These are phyloP conservation scores for Pheosia tremula DNA, from an alignment of 2,888 invertebrate genomes.

Conservation along the genomic window DNA sequence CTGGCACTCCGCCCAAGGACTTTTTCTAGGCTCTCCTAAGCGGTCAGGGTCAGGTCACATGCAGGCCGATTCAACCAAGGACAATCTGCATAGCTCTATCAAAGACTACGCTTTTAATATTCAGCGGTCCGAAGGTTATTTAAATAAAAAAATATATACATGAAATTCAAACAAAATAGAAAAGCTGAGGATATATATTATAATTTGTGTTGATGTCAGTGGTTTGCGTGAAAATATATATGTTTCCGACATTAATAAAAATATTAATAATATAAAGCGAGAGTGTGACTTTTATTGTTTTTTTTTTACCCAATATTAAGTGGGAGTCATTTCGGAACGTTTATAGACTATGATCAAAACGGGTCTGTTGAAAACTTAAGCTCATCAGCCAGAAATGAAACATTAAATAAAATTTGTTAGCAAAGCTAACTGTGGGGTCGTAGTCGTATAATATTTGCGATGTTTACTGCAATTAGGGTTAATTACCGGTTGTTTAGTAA, in stretches of 20 bases:
- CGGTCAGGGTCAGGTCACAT: conserved; percentile 69
- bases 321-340: too few species aligned
- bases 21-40: conserved; percentile 64
- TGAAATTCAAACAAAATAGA: conserved; percentile 5
- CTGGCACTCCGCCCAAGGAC: conserved; percentile 77
- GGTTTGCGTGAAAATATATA: neutral
- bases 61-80: conserved; percentile 34
- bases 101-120: neutral
- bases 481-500: conserved; percentile 17
- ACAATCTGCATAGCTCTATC: neutral
- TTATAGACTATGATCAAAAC: too few species aligned
- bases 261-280: neutral
- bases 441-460: conserved; percentile 4
- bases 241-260: conserved; percentile 1
- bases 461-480: conserved; percentile 10
- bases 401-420: too few species aligned
- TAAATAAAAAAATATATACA: neutral
- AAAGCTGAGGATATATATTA: conserved; percentile 5
- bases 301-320: neutral
- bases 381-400: too few species aligned
- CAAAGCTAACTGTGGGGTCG: neutral
- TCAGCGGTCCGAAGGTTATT: neutral
- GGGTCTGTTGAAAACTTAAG: too few species aligned
- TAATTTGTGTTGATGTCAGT: neutral
- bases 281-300: neutral